phyloP scores from a whole-genome alignment of 2,113 vertebrate species.

The Macroglossus sobrinus region DNA sequence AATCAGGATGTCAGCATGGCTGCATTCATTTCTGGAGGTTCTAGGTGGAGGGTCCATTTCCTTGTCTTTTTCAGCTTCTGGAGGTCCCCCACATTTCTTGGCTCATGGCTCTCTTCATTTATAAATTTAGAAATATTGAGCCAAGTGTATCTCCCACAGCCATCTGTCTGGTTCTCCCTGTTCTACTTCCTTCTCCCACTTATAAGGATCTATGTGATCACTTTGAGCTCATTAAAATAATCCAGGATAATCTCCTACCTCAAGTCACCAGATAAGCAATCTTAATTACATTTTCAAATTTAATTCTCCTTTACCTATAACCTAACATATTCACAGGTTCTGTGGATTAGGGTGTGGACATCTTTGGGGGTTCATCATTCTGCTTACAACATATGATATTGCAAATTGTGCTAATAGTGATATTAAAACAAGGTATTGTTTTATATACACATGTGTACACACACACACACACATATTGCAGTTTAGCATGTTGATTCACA shows the following conservation, averaged over 20 bases:
- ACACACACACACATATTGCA: background rate
- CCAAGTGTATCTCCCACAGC: background rate
- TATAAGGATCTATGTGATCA: background rate
- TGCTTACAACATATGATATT: background rate
- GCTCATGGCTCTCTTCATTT: background rate
- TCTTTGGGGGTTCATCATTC: background rate
- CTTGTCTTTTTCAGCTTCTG: background rate
- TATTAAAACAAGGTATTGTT: background rate
- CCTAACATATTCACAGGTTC: background rate
- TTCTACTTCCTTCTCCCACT: background rate
- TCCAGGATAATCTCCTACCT: background rate
- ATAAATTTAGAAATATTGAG: background rate
- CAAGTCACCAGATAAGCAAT: background rate
- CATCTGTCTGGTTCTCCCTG: background rate
- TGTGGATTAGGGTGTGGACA: background rate
- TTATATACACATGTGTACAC: background rate
- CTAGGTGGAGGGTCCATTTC: background rate
- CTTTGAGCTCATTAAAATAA: background rate
- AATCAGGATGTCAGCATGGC: background rate
- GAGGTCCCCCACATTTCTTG: background rate
- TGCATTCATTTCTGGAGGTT: background rate
- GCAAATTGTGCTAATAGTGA: background rate
- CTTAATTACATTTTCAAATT: background rate
- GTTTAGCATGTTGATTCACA: background rate
- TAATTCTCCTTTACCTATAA: background rate